These are phyloP conservation scores for Caenorhabditis brenneri DNA, from an alignment of 1,140 invertebrate genomes.

Conservation along the genomic window DNA sequence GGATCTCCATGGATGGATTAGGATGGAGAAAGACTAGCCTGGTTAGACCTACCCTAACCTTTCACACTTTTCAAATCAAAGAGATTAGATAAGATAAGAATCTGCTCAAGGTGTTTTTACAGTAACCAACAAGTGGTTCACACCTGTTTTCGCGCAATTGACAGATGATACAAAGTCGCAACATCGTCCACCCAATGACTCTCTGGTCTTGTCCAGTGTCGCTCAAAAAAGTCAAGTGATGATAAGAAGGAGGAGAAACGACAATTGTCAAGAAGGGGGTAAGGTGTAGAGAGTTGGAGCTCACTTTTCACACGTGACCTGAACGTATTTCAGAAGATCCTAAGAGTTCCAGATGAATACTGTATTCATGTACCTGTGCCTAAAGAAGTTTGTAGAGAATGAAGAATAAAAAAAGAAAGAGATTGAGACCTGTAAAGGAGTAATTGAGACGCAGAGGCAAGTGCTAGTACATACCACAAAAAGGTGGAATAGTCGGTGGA, in stretches of 20 bases:
- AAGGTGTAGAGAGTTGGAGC: not conserved
- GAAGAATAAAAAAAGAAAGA: not conserved
- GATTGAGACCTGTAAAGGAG: slow-evolving; percentile 13
- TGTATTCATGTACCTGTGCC: not conserved
- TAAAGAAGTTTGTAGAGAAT: not conserved
- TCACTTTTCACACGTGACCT: not conserved
- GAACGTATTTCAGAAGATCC: not conserved
- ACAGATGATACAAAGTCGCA: not conserved
- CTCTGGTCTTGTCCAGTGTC: slow-evolving; percentile 21
- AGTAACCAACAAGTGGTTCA: not conserved
- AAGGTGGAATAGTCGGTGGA: slow-evolving; percentile 36
- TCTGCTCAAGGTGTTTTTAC: too few relatives aligned
- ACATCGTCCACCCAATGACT: not conserved
- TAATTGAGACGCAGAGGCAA: not conserved
- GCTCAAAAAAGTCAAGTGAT: slow-evolving; percentile 37
- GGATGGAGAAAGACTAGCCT: too few relatives aligned
- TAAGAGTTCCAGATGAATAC: not conserved
- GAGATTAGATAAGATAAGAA: too few relatives aligned
- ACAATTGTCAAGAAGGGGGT: slow-evolving; percentile 8
- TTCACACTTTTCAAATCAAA: too few relatives aligned
- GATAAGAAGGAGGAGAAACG: slow-evolving; percentile 29
- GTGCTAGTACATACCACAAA: slow-evolving; percentile 43
- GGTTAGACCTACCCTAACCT: too few relatives aligned
- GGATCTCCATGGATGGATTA: too few relatives aligned
- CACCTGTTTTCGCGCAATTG: not conserved